A percentile compares a stretch with the other conserved stretches of the same genome.
Conservation (phyloP, 2,888 invertebrate genomes). For the Cosmopolites sordidus region DNA sequence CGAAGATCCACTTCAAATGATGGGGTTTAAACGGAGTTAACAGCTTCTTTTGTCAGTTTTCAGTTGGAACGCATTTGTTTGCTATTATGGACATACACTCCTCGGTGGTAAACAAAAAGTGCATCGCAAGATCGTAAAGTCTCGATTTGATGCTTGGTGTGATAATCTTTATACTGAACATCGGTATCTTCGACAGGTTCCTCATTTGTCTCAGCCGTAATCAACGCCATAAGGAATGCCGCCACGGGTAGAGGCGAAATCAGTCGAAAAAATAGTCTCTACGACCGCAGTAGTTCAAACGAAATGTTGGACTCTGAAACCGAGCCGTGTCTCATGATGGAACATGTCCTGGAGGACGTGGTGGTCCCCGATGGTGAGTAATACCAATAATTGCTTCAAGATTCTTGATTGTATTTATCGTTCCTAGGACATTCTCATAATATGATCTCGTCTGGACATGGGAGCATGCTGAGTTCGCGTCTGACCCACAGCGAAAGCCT, state of each 20-base stretch:
- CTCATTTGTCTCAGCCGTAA: conserved; percentile 68
- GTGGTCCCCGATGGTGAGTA: conserved; percentile 54
- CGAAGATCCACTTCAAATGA: too few species aligned
- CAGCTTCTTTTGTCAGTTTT: too few species aligned
- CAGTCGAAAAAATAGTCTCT: conserved; percentile 39
- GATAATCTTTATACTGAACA: too few species aligned
- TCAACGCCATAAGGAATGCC: conserved; percentile 63
- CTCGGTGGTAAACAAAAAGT: too few species aligned
- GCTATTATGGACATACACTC: too few species aligned
- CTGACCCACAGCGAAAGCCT: conserved; percentile 59
- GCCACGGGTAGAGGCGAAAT: conserved; percentile 40
- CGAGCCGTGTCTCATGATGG: conserved; percentile 77
- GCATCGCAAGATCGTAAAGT: background rate
- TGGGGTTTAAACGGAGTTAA: too few species aligned
- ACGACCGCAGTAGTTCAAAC: conserved; percentile 56
- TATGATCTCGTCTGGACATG: conserved; percentile 61
- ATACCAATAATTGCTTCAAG: too few species aligned
- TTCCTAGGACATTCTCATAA: conserved; percentile 55
- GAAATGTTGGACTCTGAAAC: conserved; percentile 79
- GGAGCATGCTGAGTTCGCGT: conserved; percentile 49
- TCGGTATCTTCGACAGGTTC: conserved; percentile 51
- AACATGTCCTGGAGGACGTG: conserved; percentile 67
- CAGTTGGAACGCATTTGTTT: too few species aligned
- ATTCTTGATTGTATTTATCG: too few species aligned
- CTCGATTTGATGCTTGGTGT: background rate